Base-by-base conservation (phyloP, 2,113 vertebrate species). In the Lanius ludovicianus region DNA sequence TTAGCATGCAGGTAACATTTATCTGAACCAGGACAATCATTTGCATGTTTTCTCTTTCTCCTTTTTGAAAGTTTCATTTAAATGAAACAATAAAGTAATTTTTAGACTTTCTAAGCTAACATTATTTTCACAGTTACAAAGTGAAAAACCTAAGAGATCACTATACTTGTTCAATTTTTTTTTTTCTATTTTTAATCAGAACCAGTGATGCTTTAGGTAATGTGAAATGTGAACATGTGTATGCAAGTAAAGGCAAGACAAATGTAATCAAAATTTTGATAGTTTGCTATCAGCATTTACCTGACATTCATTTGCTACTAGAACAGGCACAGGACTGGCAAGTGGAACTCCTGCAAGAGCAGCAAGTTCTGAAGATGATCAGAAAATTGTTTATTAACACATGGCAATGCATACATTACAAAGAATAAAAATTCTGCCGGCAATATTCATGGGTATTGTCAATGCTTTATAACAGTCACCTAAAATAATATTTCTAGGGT, bases 401-500 rank as follows among this genome's bases (percentile, higher is more conserved):
- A 22, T 59, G 67, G 78, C 69, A 77, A 64, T 82, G 73, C 55
- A 92, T 67, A 60, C 15, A 74, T 96, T 96, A 91, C 80, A 87
- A 94, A 95, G 63, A 88, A 83, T 60, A 91, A 88, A 52, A 91
- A 93, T 95, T 92, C 59, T 80, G 11, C 64, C 79, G 62, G 25
- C 92, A 93, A 92, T 97, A 97, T 90, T 71, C 41, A 41, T 95
- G 93, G 80, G 69, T 97, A 80, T 89, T 92, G 81, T 53, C 47
- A 94, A 55, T 91, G 94, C 55, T 91, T 97, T 96, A 88, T 90
- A 78, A 77, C 60, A 84, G 87, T 77, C 35, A 90, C 90, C 79
- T 96, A 95, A 81, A 94, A 82, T 92, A 94, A 87, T 94, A 73
- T 96, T 97, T 95, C 89, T 95, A 94, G 83, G 95, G 63, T 81